phyloP scores from a whole-genome alignment of 1,140 invertebrate species.

The Pseudomyrmex sp. region DNA sequence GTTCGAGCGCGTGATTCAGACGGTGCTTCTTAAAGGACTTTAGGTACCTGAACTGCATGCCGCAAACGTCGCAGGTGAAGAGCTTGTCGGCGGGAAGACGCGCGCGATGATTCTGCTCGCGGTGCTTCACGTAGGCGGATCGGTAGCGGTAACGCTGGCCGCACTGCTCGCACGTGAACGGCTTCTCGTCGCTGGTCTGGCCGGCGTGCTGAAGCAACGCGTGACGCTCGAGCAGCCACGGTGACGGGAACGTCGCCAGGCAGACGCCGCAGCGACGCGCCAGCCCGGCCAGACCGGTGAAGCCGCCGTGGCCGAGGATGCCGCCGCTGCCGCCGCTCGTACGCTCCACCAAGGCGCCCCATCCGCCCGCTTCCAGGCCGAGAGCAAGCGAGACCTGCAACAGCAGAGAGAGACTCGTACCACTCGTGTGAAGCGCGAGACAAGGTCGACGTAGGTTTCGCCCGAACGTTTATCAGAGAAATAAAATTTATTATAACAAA shows the following conservation, averaged over 20 bases:
- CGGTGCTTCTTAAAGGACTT: conserved; percentile 96
- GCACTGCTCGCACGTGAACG: conserved; percentile 96
- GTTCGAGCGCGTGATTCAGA: conserved; percentile 93
- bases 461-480: no score
- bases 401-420: not conserved
- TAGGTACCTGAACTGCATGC: conserved; percentile 94
- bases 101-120: conserved; percentile 94
- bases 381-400: conserved; percentile 83
- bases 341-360: conserved; percentile 85
- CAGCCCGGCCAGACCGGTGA: conserved; percentile 79
- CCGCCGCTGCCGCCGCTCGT: conserved; percentile 80
- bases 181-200: conserved; percentile 91
- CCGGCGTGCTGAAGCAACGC: conserved; percentile 91
- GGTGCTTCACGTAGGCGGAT: conserved; percentile 94
- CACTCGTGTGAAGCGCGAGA: no score
- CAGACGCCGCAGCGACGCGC: conserved; percentile 91
- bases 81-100: conserved; percentile 94
- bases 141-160: conserved; percentile 95
- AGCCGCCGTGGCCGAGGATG: conserved; percentile 83
- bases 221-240: conserved; percentile 93
- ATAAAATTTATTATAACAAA: no score
- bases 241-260: conserved; percentile 92
- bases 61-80: conserved; percentile 95
- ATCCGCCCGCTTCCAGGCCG: conserved; percentile 85
- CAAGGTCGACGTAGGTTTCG: no score